A percentile compares a stretch with the other conserved stretches of the same genome.
These are phyloP conservation scores for Melinaea marsaeus DNA, from an alignment of 2,888 invertebrate genomes.

Conservation along the genomic window DNA sequence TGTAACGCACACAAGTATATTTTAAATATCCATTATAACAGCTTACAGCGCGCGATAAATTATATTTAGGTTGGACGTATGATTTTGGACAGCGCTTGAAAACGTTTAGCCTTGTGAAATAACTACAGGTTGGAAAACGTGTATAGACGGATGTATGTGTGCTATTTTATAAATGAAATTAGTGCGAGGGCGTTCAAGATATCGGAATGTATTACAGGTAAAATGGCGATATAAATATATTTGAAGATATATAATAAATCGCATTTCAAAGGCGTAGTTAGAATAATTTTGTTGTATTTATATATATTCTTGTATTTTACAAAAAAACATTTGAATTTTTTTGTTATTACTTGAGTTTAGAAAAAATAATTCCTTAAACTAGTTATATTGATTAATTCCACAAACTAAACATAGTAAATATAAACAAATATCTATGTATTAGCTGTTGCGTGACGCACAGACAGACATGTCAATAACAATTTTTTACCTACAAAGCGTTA, in stretches of 20 bases:
- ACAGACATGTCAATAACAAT: too few species aligned
- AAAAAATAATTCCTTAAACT: too few species aligned
- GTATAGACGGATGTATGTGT: conserved; percentile 25
- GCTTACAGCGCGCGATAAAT: conserved; percentile 26
- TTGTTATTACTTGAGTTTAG: too few species aligned
- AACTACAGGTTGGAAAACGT: conserved; percentile 1
- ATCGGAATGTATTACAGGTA: conserved; percentile 39
- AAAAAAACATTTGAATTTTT: too few species aligned
- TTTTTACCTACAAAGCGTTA: too few species aligned
- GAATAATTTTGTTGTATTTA: too few species aligned
- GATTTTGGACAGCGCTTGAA: conserved; percentile 19
- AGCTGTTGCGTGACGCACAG: too few species aligned
- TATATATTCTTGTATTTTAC: too few species aligned
- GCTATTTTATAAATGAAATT: conserved; percentile 34
- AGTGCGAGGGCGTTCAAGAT: conserved; percentile 40
- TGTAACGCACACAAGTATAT: conserved; percentile 2
- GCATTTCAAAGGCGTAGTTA: neutral
- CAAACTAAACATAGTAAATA: too few species aligned
- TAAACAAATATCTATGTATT: too few species aligned
- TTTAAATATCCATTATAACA: conserved; percentile 21
- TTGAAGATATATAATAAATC: conserved; percentile 32
- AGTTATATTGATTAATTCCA: too few species aligned
- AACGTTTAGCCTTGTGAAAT: conserved; percentile 1
- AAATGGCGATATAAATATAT: conserved; percentile 36
- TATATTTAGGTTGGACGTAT: conserved; percentile 15